Evolutionary conservation across 1,140 invertebrate genomes (phyloP).

Genomic region (Dufourea novaeangliae): DNA sequence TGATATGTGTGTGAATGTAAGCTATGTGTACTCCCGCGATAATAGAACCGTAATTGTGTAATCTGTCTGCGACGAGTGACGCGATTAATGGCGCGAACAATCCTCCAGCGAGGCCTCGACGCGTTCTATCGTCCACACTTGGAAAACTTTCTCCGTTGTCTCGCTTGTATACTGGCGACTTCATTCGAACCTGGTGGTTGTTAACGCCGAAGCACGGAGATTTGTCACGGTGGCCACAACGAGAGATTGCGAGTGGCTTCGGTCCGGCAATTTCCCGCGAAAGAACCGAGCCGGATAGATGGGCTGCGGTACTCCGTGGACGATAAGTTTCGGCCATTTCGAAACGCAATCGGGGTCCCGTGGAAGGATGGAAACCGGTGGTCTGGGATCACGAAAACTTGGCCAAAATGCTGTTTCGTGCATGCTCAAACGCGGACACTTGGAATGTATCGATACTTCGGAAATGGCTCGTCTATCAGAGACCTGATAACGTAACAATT

Average conservation of each 20-base stretch:
- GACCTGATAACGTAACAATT: too few relatives aligned
- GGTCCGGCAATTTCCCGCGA: background rate
- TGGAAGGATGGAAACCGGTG: too few relatives aligned
- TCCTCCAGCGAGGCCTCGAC: slow-evolving; percentile 17
- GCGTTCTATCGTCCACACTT: slow-evolving; percentile 12
- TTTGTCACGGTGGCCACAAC: slow-evolving; percentile 22
- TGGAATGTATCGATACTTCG: too few relatives aligned
- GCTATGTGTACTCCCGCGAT: slow-evolving; percentile 40
- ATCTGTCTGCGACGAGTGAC: slow-evolving; percentile 49
- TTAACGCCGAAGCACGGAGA: slow-evolving; percentile 2
- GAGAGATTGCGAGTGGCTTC: background rate
- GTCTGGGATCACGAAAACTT: too few relatives aligned
- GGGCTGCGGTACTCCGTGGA: too few relatives aligned
- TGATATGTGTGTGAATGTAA: slow-evolving; percentile 46
- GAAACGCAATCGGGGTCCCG: too few relatives aligned
- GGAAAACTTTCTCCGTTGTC: slow-evolving; percentile 34
- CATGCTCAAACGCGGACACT: too few relatives aligned
- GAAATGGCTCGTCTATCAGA: too few relatives aligned
- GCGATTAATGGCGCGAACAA: slow-evolving; percentile 49
- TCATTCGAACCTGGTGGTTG: slow-evolving; percentile 18
- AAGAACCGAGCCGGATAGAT: background rate
- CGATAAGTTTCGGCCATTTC: too few relatives aligned
- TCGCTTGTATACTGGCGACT: slow-evolving; percentile 15
- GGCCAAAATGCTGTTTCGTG: too few relatives aligned
- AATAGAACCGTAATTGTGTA: slow-evolving; percentile 50